Evolutionary conservation across 2,113 vertebrate species (phyloP).

Genomic region (Albula glossodonta): DNA sequence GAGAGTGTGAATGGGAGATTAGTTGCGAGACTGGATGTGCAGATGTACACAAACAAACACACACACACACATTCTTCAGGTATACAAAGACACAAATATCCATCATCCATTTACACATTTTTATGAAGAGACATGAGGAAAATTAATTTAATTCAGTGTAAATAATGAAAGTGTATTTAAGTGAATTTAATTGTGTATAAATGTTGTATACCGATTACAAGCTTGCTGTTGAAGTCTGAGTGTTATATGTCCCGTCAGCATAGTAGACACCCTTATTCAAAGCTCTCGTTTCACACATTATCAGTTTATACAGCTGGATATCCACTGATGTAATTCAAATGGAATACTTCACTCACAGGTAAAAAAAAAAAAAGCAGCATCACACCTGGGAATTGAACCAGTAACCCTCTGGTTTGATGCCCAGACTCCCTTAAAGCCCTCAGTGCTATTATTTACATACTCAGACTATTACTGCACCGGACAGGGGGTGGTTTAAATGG

Average conservation of each 20-base stretch:
- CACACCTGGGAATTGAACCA: not conserved
- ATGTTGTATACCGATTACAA: not conserved
- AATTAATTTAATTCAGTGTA: not conserved
- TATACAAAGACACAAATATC: conserved; percentile 2
- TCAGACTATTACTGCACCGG: conserved; percentile 39
- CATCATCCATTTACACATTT: not conserved
- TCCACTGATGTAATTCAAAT: conserved; percentile 4
- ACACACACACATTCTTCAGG: not conserved
- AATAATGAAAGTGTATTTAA: not conserved
- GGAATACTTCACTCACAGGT: not conserved
- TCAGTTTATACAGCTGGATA: not conserved
- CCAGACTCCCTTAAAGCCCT: not conserved
- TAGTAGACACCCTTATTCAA: not conserved
- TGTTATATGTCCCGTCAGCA: not conserved
- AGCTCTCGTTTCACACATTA: not conserved
- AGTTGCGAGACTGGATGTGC: not conserved
- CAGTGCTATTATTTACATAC: conserved; percentile 5
- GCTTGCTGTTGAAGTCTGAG: not conserved
- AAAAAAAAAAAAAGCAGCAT: not conserved
- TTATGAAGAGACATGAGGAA: not conserved
- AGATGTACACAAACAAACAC: not conserved
- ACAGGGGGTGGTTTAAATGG: conserved; percentile 61
- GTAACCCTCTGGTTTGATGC: conserved; percentile 1
- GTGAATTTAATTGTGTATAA: not conserved
- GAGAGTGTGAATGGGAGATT: too few relatives aligned